Base-by-base conservation (phyloP, 2,888 invertebrate genomes). In the Phaonia tiefii region DNA sequence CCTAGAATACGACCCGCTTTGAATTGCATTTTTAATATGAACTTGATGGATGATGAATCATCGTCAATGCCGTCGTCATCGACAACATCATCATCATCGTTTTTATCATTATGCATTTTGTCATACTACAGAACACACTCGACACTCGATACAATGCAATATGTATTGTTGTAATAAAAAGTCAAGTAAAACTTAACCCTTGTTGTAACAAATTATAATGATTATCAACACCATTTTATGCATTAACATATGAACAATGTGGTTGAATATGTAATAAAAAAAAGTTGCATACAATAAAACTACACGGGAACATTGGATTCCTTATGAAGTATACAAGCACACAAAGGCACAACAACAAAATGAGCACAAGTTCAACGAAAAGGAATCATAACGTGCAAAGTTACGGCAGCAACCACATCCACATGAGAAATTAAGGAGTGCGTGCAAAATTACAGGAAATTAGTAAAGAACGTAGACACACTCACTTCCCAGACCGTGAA, bases 361-460 rank as follows among this genome's bases (percentile, higher is more conserved):
- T 31, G 31, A 31, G 31, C 31, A 8, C 31, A 31, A 31, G 31
- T 31, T 31, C 31, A 31, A 31, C 31, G 8, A 31, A 31, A 31
- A 31, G 31, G 8, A 31, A 31, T 31, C 31, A 31, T 31, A 31
- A 31, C 31, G 31, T 3, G 31, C 4, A 31, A 31, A 31, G 31
- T 8, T 8, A 31, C n/a, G 31, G 4, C 31, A 60, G 20, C 60
- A 39, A 22, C 63, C 60, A 42, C 37, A 37, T 37, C 37, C 37
- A 10, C 17, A 65, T 5, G 72, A 77, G 31, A 78, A 81, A 79
- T 79, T 81, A 79, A 81, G 75, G 78, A 78, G 70, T 80, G 84
- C 84, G 81, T 83, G 83, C 82, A 80, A 86, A 86, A 86, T 84
- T 80, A 84, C 86, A 87, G 87, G 86, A 88, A 88, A 88, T 88